A percentile compares a stretch with the other conserved stretches of the same genome.
Conservation (phyloP, 2,888 invertebrate genomes). For the Phoenoteleia sp. region DNA sequence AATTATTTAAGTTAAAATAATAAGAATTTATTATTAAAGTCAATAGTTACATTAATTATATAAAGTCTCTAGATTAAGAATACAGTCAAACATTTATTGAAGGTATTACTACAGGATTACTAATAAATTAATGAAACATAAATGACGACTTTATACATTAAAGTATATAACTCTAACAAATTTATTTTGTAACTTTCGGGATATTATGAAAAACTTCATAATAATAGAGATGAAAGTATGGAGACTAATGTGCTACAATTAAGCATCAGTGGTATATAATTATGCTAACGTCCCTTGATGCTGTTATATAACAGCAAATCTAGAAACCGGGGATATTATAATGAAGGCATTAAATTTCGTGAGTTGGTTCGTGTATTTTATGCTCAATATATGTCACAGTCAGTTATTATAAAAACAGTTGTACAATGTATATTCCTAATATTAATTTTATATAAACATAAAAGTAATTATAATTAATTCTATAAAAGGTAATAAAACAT, state of each 20-base stretch:
- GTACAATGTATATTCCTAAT: conserved; percentile 17
- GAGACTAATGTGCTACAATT: conserved; percentile 33
- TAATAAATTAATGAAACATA: too few relatives aligned
- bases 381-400: conserved; percentile 41
- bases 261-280: conserved; percentile 40
- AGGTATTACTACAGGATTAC: too few relatives aligned
- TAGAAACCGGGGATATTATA: conserved; percentile 15
- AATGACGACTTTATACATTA: too few relatives aligned
- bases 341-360: conserved; percentile 46
- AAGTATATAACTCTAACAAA: too few relatives aligned
- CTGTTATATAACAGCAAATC: conserved; percentile 40
- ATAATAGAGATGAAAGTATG: conserved; percentile 19
- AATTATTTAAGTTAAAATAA: too few relatives aligned
- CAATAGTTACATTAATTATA: too few relatives aligned
- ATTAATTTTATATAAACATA: too few relatives aligned
- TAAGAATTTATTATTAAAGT: too few relatives aligned
- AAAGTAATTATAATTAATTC: too few relatives aligned
- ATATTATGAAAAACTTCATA: conserved; percentile 6
- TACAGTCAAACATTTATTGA: too few relatives aligned
- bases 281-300: conserved; percentile 49
- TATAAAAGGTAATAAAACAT: too few relatives aligned
- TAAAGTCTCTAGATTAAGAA: too few relatives aligned
- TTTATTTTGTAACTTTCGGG: not conserved
- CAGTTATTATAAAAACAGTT: not conserved
- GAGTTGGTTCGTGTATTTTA: conserved; percentile 41